These are phyloP conservation scores for Anhinga rufa DNA, from an alignment of 2,113 vertebrate genomes.

Conservation along the genomic window DNA sequence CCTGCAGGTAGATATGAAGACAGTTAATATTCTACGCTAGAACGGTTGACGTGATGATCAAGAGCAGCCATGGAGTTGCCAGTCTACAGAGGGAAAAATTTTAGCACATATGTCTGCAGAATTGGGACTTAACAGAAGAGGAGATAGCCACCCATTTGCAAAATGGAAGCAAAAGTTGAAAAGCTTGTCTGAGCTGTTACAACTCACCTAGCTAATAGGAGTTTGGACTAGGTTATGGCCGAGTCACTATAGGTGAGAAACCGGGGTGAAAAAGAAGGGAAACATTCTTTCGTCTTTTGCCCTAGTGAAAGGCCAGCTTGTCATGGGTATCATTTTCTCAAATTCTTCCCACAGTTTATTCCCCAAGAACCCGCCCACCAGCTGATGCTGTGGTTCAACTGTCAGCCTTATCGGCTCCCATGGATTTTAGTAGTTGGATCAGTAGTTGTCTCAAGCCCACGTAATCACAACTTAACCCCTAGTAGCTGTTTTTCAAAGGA, in stretches of 20 bases:
- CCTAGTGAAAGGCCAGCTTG: not conserved
- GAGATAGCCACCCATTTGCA: not conserved
- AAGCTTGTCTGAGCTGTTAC: not conserved
- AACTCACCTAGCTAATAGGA: not conserved
- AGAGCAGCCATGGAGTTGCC: not conserved
- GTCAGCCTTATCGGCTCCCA: not conserved
- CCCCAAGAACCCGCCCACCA: not conserved
- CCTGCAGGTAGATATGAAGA: not conserved
- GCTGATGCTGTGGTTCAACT: not conserved
- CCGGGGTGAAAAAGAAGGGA: not conserved
- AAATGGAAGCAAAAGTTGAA: not conserved
- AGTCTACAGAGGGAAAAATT: not conserved
- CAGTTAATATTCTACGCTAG: not conserved
- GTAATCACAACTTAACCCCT: not conserved
- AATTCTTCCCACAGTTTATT: not conserved
- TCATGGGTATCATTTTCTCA: not conserved
- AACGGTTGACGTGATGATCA: not conserved
- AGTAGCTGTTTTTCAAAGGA: not conserved
- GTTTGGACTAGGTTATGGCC: not conserved
- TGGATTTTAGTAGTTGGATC: not conserved
- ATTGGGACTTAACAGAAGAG: not conserved
- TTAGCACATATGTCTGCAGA: not conserved
- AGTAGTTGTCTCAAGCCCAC: not conserved
- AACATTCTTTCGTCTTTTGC: not conserved
- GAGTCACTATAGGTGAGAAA: not conserved